Evolutionary conservation across 2,113 vertebrate genomes (phyloP).

Genomic region (Pseudopodoces humilis): DNA sequence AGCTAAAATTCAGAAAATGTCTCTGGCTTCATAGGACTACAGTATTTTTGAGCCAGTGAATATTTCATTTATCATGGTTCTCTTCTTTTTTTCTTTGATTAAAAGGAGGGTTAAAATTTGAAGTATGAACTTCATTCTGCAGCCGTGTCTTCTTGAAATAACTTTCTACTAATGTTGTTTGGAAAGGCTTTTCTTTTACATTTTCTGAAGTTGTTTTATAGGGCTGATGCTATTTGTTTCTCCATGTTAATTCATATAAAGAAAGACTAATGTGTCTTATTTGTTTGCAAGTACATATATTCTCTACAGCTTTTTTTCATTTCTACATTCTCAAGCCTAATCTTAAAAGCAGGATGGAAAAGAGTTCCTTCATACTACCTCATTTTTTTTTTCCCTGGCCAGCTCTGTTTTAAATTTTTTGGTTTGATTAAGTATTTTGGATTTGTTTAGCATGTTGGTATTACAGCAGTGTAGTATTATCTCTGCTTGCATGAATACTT

Average conservation of each 20-base stretch:
- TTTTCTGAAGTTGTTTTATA: background rate
- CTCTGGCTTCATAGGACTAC: background rate
- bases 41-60: background rate
- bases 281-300: background rate
- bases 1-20: background rate
- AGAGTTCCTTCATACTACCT: background rate
- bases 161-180: background rate
- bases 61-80: background rate
- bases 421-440: background rate
- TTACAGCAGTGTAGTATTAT: background rate
- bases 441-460: background rate
- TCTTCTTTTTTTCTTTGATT: background rate
- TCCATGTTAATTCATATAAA: background rate
- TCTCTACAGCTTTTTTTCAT: background rate
- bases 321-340: background rate
- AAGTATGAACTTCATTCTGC: background rate
- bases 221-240: background rate
- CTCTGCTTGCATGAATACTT: background rate
- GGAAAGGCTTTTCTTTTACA: background rate
- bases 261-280: background rate
- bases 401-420: background rate
- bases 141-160: background rate
- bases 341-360: background rate
- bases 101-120: background rate
- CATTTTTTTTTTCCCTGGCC: background rate